Evolutionary conservation across 1,140 invertebrate species (phyloP), one percentile per base, ranked within the genome.

Genomic region (Caenorhabditis tropicalis): DNA sequence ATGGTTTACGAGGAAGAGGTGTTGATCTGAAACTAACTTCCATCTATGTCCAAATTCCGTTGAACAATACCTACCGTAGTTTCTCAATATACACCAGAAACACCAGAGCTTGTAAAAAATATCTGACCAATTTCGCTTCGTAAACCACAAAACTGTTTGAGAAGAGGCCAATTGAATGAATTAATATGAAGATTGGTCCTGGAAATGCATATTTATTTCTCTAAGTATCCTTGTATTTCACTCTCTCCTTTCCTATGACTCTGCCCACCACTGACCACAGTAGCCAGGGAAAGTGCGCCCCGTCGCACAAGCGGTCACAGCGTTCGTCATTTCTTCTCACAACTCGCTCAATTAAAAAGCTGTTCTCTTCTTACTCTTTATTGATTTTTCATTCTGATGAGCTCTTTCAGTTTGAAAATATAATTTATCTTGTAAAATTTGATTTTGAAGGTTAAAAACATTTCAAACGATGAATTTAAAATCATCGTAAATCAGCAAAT

Each of bases 91-190:
- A 74, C 2, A 74, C 53, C 2, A 85, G 16, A 4, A 60, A 16
- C 31, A 81, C 15, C 2, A 85, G n/a, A 6, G 53, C 29, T 49
- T 87, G 86, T 7, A 86, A 31, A 21, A 86, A 31, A 29, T 70
- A 86, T 31, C 84, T 79, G 7, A 86, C n/a, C 36, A 82, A 31
- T 24, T 70, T 15, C 1, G 48, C 49, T 60, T 86, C 86, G 33
- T 87, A 87, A 43, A 87, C 86, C 15, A 87, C 85, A 43, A 83
- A 87, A 43, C 86, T 87, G 81, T 87, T 87, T 5, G 86, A 87
- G 48, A 65, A 15, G 46, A 86, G 33, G 31, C 74, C 70, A n/a
- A 83, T 31, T 4, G 53, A 39, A 29, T 87, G 81, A 33, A 87
- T 31, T 16, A 86, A 19, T 1, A 86, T 21, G 80, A 56, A 46